phyloP scores from a whole-genome alignment of 2,888 invertebrate species.

The Hydroisotoma schaefferi region DNA sequence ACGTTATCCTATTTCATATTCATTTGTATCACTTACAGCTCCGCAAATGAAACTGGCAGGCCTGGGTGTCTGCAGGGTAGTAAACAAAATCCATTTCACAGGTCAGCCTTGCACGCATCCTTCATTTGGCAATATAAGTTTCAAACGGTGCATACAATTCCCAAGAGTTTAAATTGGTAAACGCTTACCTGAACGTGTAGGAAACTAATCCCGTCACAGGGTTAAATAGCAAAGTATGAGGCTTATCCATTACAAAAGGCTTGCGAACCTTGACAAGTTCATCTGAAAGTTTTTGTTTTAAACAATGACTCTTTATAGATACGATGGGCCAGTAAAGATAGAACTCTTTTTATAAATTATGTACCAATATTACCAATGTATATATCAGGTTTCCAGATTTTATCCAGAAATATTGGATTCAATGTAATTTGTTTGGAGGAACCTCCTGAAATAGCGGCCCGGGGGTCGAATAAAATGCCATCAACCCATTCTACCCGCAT shows the following conservation, averaged over 20 bases:
- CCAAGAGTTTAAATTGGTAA: neutral
- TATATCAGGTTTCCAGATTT: conserved; percentile 41
- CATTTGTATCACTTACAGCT: conserved; percentile 26
- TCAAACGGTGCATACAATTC: neutral
- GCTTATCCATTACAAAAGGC: conserved; percentile 31
- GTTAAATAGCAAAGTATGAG: conserved; percentile 31
- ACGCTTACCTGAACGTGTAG: conserved; percentile 30
- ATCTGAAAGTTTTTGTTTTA: conserved; percentile 25
- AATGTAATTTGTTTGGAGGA: conserved; percentile 19
- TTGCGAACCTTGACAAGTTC: conserved; percentile 33
- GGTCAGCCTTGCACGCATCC: conserved; percentile 21
- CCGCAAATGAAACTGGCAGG: conserved; percentile 36
- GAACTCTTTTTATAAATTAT: neutral
- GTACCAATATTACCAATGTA: conserved; percentile 28
- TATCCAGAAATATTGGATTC: conserved; percentile 33
- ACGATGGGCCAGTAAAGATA: too few relatives aligned
- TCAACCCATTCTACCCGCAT: conserved; percentile 39
- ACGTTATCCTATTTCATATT: too few relatives aligned
- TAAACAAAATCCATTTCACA: conserved; percentile 35
- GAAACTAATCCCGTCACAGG: conserved; percentile 36
- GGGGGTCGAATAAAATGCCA: conserved; percentile 27
- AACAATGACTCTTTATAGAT: too few relatives aligned
- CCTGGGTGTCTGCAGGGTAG: conserved; percentile 41
- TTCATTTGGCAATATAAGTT: conserved; percentile 7
- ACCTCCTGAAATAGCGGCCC: conserved; percentile 15